These are phyloP conservation scores for Calcarius lapponicus DNA, from an alignment of 2,797 vertebrate species.

Conservation along the genomic window DNA sequence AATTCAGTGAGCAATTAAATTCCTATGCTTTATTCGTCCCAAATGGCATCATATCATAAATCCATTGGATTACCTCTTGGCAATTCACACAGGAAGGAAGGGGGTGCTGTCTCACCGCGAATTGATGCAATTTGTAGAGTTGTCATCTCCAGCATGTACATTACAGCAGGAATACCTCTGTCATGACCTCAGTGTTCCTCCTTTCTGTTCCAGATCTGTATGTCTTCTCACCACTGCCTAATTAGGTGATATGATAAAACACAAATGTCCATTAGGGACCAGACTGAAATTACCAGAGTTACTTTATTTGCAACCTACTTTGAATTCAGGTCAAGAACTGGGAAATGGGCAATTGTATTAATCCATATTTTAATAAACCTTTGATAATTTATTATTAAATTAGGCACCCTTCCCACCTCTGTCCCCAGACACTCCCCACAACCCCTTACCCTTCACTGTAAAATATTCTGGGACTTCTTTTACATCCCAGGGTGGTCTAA, in stretches of 20 bases:
- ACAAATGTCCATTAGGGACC: conserved; percentile 6
- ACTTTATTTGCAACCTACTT: conserved; percentile 34
- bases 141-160: background rate
- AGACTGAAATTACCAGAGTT: conserved; percentile 5
- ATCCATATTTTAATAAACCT: conserved; percentile 3
- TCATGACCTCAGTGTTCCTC: background rate
- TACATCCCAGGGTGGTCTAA: background rate
- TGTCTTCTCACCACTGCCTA: background rate
- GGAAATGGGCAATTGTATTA: background rate
- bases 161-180: background rate
- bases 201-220: background rate
- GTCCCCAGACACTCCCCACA: background rate
- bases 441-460: background rate
- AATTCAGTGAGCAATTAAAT: background rate
- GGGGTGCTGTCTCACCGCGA: background rate
- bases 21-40: background rate
- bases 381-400: conserved; percentile 17
- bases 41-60: background rate
- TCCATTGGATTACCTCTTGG: background rate
- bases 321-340: background rate
- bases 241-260: conserved; percentile 16
- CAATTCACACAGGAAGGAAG: background rate
- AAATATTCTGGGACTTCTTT: background rate
- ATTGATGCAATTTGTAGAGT: background rate
- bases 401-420: background rate